Evolutionary conservation across 2,113 vertebrate genomes (phyloP), one percentile per base, ranked within the genome.

Genomic region (Coracopsis vasa): DNA sequence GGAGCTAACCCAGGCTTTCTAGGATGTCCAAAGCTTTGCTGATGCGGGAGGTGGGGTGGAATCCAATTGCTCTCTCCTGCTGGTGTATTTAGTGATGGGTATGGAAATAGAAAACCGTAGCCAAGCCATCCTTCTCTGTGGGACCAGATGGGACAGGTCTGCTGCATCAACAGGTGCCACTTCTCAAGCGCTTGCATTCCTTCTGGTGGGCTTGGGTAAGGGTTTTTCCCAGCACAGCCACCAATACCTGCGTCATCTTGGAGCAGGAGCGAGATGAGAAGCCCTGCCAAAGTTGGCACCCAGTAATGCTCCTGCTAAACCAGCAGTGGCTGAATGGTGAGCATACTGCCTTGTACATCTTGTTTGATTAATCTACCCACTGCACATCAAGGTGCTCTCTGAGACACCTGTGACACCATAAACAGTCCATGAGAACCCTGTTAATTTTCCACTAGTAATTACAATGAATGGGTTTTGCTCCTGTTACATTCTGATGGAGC

Each of bases 391-490:
- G 6, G 44, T 1, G 0, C 45, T 70, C 35, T 75, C 79, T 6
- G 41, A 85, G 53, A 86, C 84, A 91, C 90, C 95, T 82, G 70
- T 81, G 73, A 78, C 93, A 95, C 48, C 82, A 91, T 92, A 87
- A 79, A 48, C 83, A 62, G 56, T 96, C 48, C 25, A 41, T 88
- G 70, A 80, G 85, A 94, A 44, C 35, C 35, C 35, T 25, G 47
- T 80, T 96, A 56, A 93, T 93, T 95, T 92, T 85, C 94, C 92
- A 87, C 70, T 74, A 42, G 60, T 94, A 96, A 96, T 96, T 96
- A 88, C 90, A 47, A 11, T 35, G 83, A 85, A 94, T 94, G 83
- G 86, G 79, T 96, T 95, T 94, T 77, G 50, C 44, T 45, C 88
- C 91, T 9, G 12, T 95, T 96, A 86, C 37, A 2, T 90, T 89